Evolutionary conservation across 2,113 vertebrate species (phyloP).

Genomic region (Scatophagus argus): DNA sequence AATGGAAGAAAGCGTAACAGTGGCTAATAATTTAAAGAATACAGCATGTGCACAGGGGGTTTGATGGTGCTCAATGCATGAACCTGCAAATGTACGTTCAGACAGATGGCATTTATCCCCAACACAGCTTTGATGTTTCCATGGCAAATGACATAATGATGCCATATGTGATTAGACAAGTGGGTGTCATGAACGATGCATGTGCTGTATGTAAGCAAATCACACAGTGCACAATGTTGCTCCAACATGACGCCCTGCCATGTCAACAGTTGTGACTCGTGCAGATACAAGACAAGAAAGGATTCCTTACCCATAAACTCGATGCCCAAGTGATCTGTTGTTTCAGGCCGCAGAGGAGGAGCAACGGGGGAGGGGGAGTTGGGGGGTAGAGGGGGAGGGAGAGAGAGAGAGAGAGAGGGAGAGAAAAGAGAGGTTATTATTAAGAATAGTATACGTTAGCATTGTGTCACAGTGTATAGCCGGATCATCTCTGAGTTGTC

Average conservation of each 20-base stretch:
- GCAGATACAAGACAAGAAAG: conserved; percentile 34
- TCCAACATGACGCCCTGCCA: conserved; percentile 5
- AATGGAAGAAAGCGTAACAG: neutral
- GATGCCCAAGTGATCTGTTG: conserved; percentile 82
- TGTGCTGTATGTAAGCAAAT: neutral
- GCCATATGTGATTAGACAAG: conserved; percentile 1
- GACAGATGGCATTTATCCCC: neutral
- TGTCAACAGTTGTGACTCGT: conserved; percentile 35
- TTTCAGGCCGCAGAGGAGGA: conserved; percentile 20
- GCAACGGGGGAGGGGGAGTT: neutral
- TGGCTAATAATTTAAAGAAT: neutral
- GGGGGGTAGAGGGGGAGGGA: conserved; percentile 3
- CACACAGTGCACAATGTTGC: neutral
- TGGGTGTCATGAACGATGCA: neutral
- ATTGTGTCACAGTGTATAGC: conserved; percentile 35
- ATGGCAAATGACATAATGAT: neutral
- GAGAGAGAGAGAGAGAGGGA: neutral
- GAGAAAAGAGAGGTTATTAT: conserved; percentile 37
- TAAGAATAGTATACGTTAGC: conserved; percentile 29
- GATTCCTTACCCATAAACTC: conserved; percentile 83
- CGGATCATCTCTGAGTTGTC: conserved; percentile 22
- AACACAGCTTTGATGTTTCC: neutral
- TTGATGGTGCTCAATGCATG: neutral
- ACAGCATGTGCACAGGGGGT: neutral
- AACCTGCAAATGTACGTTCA: neutral